Conservation (phyloP, 2,888 invertebrate species). For the Andrena trimmerana region DNA sequence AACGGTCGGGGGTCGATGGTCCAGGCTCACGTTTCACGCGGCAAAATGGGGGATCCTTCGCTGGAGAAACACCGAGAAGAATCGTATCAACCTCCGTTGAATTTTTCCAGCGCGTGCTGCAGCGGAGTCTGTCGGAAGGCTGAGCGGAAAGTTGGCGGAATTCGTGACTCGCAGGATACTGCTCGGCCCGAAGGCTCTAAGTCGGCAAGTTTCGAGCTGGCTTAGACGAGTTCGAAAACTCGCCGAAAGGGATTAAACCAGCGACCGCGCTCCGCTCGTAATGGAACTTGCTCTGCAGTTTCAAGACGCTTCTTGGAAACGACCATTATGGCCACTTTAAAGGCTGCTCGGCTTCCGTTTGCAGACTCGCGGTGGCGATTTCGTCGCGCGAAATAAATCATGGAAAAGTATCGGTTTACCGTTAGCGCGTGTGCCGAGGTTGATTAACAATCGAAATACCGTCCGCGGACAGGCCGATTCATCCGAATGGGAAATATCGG, state of each 20-base stretch:
- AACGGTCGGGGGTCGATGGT: not conserved
- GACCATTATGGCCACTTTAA: constrained; percentile 60
- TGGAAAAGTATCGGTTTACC: not conserved
- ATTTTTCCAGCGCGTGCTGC: constrained; percentile 1
- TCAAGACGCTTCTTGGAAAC: constrained; percentile 60
- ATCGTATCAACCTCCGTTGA: not conserved
- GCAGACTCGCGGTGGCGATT: not conserved
- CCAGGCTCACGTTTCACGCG: too few relatives aligned
- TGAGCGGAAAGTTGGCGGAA: constrained; percentile 52
- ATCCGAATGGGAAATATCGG: constrained; percentile 73
- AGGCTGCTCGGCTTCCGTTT: constrained; percentile 5
- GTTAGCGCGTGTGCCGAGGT: too few relatives aligned
- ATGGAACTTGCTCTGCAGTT: constrained; percentile 74
- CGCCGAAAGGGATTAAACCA: constrained; percentile 75
- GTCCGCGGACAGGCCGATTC: constrained; percentile 49
- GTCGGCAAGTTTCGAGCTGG: constrained; percentile 65
- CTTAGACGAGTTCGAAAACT: constrained; percentile 76
- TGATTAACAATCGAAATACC: constrained; percentile 31
- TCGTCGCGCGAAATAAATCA: not conserved
- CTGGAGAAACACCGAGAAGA: too few relatives aligned
- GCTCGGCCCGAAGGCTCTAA: constrained; percentile 55
- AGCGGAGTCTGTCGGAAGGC: constrained; percentile 5
- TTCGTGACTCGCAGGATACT: constrained; percentile 61
- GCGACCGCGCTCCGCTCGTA: constrained; percentile 70
- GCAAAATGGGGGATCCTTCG: too few relatives aligned